Conservation (phyloP, 2,888 invertebrate genomes). For the Sinotaia quadrata region DNA sequence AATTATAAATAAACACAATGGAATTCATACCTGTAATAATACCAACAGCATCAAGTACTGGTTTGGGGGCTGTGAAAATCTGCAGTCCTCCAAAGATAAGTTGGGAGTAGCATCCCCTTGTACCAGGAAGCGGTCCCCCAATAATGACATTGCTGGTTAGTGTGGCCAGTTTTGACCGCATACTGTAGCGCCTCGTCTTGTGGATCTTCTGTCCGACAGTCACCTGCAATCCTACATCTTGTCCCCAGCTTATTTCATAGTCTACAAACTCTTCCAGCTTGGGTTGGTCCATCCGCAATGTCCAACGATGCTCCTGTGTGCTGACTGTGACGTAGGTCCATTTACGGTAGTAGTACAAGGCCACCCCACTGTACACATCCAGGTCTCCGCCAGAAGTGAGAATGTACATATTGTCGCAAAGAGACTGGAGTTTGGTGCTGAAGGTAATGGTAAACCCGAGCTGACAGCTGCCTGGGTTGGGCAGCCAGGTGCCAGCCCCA, state of each 20-base stretch:
- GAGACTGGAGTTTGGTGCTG: conserved; percentile 29
- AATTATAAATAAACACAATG: too few relatives aligned
- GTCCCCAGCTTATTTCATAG: conserved; percentile 29
- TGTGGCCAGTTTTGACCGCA: conserved; percentile 14
- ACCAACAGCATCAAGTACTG: conserved; percentile 33
- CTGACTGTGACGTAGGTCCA: conserved; percentile 33
- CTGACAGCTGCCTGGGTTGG: conserved; percentile 38
- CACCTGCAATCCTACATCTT: conserved; percentile 22
- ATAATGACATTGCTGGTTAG: not conserved
- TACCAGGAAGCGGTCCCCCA: conserved; percentile 16
- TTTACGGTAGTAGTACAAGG: conserved; percentile 36
- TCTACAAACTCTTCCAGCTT: conserved; percentile 22
- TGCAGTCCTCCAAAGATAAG: conserved; percentile 39
- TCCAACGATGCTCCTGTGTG: conserved; percentile 36
- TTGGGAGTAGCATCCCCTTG: conserved; percentile 24
- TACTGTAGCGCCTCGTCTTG: conserved; percentile 8
- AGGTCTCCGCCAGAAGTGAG: conserved; percentile 35
- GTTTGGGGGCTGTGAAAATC: conserved; percentile 36
- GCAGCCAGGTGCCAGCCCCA: conserved; percentile 34
- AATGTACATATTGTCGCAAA: conserved; percentile 36
- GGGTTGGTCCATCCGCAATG: conserved; percentile 25
- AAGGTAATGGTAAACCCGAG: conserved; percentile 43
- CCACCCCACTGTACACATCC: conserved; percentile 31
- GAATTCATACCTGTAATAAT: conserved; percentile 37
- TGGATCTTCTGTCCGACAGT: conserved; percentile 8